phyloP scores from a whole-genome alignment of 1,140 invertebrate genomes.

The Lerema accius region DNA sequence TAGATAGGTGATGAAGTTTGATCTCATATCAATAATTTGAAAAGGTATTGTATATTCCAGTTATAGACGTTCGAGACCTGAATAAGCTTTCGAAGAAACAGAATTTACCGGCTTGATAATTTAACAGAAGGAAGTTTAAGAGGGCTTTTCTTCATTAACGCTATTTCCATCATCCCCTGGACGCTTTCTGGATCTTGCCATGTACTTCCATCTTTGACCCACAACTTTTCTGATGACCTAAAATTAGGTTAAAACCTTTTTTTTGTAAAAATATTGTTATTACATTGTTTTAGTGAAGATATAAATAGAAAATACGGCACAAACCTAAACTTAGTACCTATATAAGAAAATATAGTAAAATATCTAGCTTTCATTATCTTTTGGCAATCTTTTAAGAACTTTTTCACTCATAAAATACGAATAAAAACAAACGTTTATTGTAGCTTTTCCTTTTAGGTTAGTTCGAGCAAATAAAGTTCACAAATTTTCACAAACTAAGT shows the following conservation, averaged over 20 bases:
- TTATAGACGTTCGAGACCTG: no score
- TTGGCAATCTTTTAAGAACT: not conserved
- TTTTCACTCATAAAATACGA: not conserved
- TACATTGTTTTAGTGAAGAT: no score
- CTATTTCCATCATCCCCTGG: slow-evolving; percentile 86
- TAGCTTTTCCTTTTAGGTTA: no score
- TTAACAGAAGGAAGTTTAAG: slow-evolving; percentile 77
- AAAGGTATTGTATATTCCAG: no score
- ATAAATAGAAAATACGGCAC: slow-evolving; percentile 30
- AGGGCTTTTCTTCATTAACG: slow-evolving; percentile 77
- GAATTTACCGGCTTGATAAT: slow-evolving; percentile 86
- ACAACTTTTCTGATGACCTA: slow-evolving; percentile 71
- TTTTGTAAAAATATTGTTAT: no score
- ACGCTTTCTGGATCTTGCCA: slow-evolving; percentile 83
- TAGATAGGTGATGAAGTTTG: no score
- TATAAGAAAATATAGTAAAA: slow-evolving; percentile 84
- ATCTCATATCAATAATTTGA: no score
- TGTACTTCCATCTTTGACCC: slow-evolving; percentile 60
- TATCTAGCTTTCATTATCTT: slow-evolving; percentile 82
- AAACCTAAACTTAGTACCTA: slow-evolving; percentile 85
- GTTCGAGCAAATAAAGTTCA: no score
- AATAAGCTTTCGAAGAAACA: not conserved
- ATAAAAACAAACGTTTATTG: not conserved
- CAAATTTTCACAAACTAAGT: no score
- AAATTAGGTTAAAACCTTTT: slow-evolving; percentile 21